Evolutionary conservation across 1,140 invertebrate genomes (phyloP), one percentile per base, ranked within the genome.

Genomic region (Drosophila varians): DNA sequence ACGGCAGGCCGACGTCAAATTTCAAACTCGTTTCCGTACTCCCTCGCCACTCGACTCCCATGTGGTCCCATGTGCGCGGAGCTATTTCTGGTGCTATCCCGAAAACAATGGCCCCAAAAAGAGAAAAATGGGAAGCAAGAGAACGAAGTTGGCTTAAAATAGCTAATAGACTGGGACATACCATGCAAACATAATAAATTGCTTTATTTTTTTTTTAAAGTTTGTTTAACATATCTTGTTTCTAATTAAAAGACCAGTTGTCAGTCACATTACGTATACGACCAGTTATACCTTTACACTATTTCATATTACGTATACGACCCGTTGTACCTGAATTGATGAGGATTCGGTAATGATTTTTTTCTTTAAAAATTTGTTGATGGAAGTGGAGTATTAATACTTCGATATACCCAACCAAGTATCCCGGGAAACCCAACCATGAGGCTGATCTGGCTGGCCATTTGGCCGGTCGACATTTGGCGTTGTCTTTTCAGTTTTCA

Each of bases 401-500:
- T 16, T 16, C n/a, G 6, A 16, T 38, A 38, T 38, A 38, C 45
- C 52, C 18, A 9, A n/a, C 8, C 7, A n/a, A 45, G 14, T 62
- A 65, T 57, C 61, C 36, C 12, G 4, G 21, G 18, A 23, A 58
- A 12, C 43, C 43, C 36, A 46, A 46, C 18, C 36, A 42, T n/a
- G n/a, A n/a, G n/a, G n/a, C n/a, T n/a, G n/a, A n/a, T 65, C 36
- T 62, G 58, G 56, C 57, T 78, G 75, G 70, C 76, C 69, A 66
- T 78, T 80, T 80, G 77, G 72, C 77, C 77, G 49, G 45, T 46
- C 77, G 77, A 55, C 78, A 83, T 82, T 82, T 77, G 58, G 38
- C 26, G 54, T 31, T 36, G 54, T 62, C 58, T 61, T 34, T 61
- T 61, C 38, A 53, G 60, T 62, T 57, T 38, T 28, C 19, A 18